Base-by-base conservation (phyloP, 2,797 vertebrate genomes). In the Amblyraja radiata region DNA sequence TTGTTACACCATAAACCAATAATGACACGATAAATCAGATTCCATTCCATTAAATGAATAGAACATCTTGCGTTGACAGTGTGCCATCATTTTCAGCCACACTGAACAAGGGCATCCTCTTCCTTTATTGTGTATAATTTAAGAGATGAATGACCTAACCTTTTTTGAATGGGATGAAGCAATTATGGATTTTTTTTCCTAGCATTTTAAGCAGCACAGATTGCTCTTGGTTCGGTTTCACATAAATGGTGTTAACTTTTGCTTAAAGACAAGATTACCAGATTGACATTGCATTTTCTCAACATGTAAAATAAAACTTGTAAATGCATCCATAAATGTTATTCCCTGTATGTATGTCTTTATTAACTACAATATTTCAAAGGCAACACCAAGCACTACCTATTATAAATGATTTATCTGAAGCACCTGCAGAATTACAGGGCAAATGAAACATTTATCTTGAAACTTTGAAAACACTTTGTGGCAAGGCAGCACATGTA, bases 61-160 rank as follows among this genome's bases (percentile, higher is more conserved):
- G 61, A 88, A 32, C 61, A 61, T 32, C 58, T 65, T 61, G 9
- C 58, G n/a, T 54, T 65, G 58, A 32, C 58, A 65, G 84, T 63
- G 18, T 88, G 61, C 58, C 84, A 10, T 63, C 58, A 16, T 32
- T 14, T 88, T 65, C 61, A 65, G 9, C 28, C 28, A 88, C 10
- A 46, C 39, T 88, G 58, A n/a, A 88, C 61, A 63, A 32, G 16
- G 9, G 61, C 10, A 88, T 11, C 10, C 28, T 63, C 84, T 65
- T 11, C 21, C 6, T 63, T 28, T 32, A n/a, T 32, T 88, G 39
- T 65, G 61, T 65, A 54, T 83, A 32, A 88, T 88, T 88, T 88
- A 65, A 63, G 84, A 88, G 84, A 88, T 88, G 28, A 88, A 63
- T 25, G 21, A 83, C 54, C 16, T 83, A 46, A 83, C 80, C 80